Conservation (phyloP, 2,888 invertebrate species). For the Mimachlamys varia region DNA sequence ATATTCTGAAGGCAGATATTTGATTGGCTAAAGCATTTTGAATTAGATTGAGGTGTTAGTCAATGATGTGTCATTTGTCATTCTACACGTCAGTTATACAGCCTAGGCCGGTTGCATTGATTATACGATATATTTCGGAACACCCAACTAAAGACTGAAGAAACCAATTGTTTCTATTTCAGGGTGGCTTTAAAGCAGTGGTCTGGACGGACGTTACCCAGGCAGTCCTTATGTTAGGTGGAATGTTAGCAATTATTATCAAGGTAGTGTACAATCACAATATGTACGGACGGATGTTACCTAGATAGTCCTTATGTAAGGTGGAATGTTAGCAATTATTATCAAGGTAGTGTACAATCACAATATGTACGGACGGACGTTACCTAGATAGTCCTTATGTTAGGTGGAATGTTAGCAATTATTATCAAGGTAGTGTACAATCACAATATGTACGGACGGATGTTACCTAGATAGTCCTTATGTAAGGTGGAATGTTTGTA, state of each 20-base stretch:
- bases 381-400: conserved; percentile 58
- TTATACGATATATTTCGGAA: too few species aligned
- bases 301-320: conserved; percentile 57
- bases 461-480: conserved; percentile 57
- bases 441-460: conserved; percentile 6
- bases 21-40: too few species aligned
- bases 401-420: conserved; percentile 57
- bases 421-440: conserved; percentile 53
- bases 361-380: conserved; percentile 47
- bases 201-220: conserved; percentile 64
- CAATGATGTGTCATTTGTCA: too few species aligned
- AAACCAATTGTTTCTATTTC: too few species aligned
- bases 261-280: conserved; percentile 46
- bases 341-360: conserved; percentile 50
- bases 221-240: conserved; percentile 56
- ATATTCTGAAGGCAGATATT: too few species aligned
- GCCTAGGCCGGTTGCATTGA: too few species aligned
- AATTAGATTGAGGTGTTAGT: too few species aligned
- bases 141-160: too few species aligned
- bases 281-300: conserved; percentile 52
- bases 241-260: conserved; percentile 57
- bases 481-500: conserved; percentile 58
- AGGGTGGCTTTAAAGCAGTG: too few species aligned
- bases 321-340: conserved; percentile 57
- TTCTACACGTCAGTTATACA: too few species aligned